Conservation (phyloP, 1,140 invertebrate genomes). For the Dreissena polymorpha region DNA sequence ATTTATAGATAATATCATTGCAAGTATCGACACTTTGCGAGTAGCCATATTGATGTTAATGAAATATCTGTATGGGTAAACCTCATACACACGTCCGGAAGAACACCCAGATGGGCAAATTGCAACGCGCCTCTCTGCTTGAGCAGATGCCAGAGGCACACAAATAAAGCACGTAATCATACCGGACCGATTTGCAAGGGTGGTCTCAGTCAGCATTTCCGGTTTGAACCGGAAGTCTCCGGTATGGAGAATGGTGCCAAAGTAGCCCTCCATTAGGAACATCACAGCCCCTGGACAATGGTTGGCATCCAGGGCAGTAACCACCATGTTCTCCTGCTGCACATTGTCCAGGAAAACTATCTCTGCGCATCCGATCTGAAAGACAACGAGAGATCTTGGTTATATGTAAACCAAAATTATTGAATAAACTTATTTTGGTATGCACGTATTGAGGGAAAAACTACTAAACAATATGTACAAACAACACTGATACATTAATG, state of each 20-base stretch:
- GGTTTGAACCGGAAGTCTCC: slow-evolving; percentile 78
- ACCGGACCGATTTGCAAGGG: slow-evolving; percentile 1
- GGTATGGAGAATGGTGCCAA: slow-evolving; percentile 80
- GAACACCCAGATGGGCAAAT: no score
- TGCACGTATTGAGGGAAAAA: no score
- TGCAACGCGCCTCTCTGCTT: no score
- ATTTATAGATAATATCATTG: no score
- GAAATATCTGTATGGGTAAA: no score
- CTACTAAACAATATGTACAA: no score
- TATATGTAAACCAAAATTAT: no score
- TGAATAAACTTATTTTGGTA: no score
- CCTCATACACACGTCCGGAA: no score
- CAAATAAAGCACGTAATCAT: not conserved
- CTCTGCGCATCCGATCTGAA: slow-evolving; percentile 49
- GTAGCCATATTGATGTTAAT: no score
- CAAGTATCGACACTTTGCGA: no score
- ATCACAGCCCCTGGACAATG: slow-evolving; percentile 81
- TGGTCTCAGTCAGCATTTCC: not conserved
- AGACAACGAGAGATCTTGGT: not conserved
- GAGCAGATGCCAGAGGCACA: not conserved
- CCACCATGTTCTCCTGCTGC: slow-evolving; percentile 73
- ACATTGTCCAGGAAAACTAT: slow-evolving; percentile 73
- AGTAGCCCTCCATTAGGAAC: slow-evolving; percentile 81
- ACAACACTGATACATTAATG: no score
- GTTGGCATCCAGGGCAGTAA: slow-evolving; percentile 80